phyloP scores from a whole-genome alignment of 2,888 invertebrate genomes.

The Erebia ligea region DNA sequence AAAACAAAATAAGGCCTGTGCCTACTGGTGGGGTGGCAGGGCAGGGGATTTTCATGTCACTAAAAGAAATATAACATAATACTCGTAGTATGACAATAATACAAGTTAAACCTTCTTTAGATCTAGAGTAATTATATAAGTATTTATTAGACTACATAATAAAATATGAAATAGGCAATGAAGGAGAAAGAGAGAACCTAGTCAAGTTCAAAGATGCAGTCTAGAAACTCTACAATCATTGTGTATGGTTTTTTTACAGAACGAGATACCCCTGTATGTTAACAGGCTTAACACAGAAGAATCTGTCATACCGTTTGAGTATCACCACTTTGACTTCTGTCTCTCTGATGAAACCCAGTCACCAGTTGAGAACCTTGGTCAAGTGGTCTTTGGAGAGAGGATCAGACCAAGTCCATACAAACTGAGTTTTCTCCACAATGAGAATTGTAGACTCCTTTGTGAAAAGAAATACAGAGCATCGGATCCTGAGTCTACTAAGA shows the following conservation, averaged over 20 bases:
- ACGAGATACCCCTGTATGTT: conserved; percentile 94
- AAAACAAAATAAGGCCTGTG: too few relatives aligned
- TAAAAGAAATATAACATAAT: too few relatives aligned
- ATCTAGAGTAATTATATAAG: too few relatives aligned
- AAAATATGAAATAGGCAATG: too few relatives aligned
- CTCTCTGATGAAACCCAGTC: conserved; percentile 88
- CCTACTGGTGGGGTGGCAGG: too few relatives aligned
- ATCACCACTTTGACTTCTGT: conserved; percentile 99
- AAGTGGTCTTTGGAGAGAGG: conserved; percentile 99
- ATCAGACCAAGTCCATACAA: conserved; percentile 97
- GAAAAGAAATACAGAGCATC: conserved; percentile 88
- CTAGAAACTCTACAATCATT: too few relatives aligned
- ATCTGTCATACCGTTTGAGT: conserved; percentile 99
- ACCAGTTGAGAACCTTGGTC: conserved; percentile 98
- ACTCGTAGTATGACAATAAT: too few relatives aligned
- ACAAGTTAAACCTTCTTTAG: too few relatives aligned
- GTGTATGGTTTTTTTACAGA: conserved; percentile 84
- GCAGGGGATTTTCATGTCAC: too few relatives aligned
- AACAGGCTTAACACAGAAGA: conserved; percentile 99
- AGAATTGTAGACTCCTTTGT: conserved; percentile 84
- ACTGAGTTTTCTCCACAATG: conserved; percentile 91
- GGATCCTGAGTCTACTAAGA: conserved; percentile 85
- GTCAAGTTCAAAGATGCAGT: too few relatives aligned
- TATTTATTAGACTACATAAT: too few relatives aligned
- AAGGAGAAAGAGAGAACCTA: too few relatives aligned